A percentile compares a stretch with the other conserved stretches of the same genome.
phyloP scores from a whole-genome alignment of 2,888 invertebrate species.

The Molanna angustata region DNA sequence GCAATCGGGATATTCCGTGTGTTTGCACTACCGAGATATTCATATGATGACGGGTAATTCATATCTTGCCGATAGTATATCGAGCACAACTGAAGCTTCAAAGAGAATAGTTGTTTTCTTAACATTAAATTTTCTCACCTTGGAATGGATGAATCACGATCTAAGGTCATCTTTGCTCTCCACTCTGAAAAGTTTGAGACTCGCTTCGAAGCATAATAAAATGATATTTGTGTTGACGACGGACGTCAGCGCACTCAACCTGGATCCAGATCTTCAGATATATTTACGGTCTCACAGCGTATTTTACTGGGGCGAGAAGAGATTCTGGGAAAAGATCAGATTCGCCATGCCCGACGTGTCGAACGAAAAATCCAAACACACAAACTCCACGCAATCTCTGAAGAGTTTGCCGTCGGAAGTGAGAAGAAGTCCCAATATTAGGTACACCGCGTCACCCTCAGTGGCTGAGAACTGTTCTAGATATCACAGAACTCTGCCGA shows the following conservation, averaged over 20 bases:
- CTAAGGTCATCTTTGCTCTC: constrained; percentile 53
- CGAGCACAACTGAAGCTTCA: constrained; percentile 55
- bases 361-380: constrained; percentile 60
- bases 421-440: constrained; percentile 47
- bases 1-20: constrained; percentile 46
- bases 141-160: constrained; percentile 62
- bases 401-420: constrained; percentile 37
- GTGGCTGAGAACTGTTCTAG: constrained; percentile 54
- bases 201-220: constrained; percentile 41
- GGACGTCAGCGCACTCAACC: constrained; percentile 68
- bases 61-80: constrained; percentile 54
- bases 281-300: constrained; percentile 69
- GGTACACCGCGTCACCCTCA: constrained; percentile 72
- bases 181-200: constrained; percentile 49
- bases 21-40: constrained; percentile 54
- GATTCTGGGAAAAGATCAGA: constrained; percentile 87
- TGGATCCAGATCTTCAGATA: constrained; percentile 73
- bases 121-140: constrained; percentile 74
- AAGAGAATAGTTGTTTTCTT: constrained; percentile 57
- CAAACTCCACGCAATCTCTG: constrained; percentile 57
- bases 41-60: constrained; percentile 50
- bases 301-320: constrained; percentile 75
- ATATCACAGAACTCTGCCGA: constrained; percentile 45
- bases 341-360: constrained; percentile 76
- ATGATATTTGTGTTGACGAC: constrained; percentile 56